Conservation (phyloP, 2,113 vertebrate species). For the Cryptomyrus ogoouensis region DNA sequence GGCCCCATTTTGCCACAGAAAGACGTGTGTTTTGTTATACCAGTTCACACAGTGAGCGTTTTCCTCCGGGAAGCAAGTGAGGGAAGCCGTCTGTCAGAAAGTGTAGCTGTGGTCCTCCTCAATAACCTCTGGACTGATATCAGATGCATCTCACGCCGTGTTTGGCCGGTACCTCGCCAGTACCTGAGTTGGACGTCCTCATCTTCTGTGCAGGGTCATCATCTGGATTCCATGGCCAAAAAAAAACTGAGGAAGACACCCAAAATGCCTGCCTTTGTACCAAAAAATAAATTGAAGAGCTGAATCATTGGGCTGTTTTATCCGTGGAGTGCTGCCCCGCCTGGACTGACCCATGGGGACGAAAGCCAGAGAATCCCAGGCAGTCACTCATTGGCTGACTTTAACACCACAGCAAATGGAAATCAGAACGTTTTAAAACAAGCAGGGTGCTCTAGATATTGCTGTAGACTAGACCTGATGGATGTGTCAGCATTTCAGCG, state of each 20-base stretch:
- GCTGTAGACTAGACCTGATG: background rate
- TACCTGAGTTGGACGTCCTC: background rate
- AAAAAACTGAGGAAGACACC: background rate
- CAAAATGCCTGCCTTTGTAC: constrained; percentile 41
- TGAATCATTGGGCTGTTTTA: background rate
- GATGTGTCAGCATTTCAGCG: background rate
- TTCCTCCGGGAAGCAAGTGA: background rate
- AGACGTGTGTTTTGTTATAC: background rate
- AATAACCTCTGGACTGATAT: constrained; percentile 9
- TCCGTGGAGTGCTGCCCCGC: background rate
- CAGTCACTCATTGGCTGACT: background rate
- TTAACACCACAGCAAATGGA: constrained; percentile 4
- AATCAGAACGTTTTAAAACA: background rate
- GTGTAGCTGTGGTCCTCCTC: background rate
- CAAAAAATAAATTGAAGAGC: constrained; percentile 38
- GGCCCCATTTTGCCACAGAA: background rate
- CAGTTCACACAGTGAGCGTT: background rate
- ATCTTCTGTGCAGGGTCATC: constrained; percentile 17
- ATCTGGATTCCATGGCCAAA: background rate
- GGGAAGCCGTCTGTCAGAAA: background rate
- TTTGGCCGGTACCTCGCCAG: background rate
- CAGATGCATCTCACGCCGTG: background rate
- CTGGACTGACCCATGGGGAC: background rate
- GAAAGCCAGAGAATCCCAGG: background rate
- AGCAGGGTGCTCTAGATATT: background rate